A percentile compares a stretch with the other conserved stretches of the same genome.
Evolutionary conservation across 2,113 vertebrate species (phyloP).

Genomic region (Cyphomyrus plagiostoma): DNA sequence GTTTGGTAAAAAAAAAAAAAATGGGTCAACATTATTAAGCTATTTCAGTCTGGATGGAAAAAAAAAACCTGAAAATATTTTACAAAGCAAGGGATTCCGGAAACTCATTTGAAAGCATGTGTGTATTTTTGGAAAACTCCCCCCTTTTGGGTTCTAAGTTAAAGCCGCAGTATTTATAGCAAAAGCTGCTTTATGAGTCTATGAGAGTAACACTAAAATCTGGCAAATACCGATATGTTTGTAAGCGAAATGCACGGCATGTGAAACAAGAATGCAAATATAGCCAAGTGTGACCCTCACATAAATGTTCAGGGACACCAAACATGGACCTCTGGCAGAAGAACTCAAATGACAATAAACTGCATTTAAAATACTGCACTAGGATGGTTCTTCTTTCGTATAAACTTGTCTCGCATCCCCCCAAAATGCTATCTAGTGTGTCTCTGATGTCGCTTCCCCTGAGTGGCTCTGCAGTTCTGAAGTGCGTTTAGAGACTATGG

Average conservation of each 20-base stretch:
- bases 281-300: not conserved
- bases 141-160: conserved; percentile 37
- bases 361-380: not conserved
- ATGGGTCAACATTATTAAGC: not conserved
- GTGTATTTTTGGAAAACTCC: conserved; percentile 31
- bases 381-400: not conserved
- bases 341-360: not conserved
- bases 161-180: conserved; percentile 40
- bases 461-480: not conserved
- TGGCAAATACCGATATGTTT: conserved; percentile 30
- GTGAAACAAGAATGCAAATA: conserved; percentile 25
- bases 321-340: conserved; percentile 10
- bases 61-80: not conserved
- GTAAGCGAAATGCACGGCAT: conserved; percentile 23
- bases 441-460: not conserved
- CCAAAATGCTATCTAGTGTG: not conserved
- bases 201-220: conserved; percentile 39
- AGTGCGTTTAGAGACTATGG: conserved; percentile 13
- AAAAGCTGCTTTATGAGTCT: conserved; percentile 40
- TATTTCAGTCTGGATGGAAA: not conserved
- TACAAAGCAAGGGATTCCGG: not conserved
- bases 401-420: not conserved
- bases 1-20: not conserved
- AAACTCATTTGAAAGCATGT: conserved; percentile 30
- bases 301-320: not conserved